phyloP scores from a whole-genome alignment of 2,797 vertebrate species.

The Chromobotia macracanthus region DNA sequence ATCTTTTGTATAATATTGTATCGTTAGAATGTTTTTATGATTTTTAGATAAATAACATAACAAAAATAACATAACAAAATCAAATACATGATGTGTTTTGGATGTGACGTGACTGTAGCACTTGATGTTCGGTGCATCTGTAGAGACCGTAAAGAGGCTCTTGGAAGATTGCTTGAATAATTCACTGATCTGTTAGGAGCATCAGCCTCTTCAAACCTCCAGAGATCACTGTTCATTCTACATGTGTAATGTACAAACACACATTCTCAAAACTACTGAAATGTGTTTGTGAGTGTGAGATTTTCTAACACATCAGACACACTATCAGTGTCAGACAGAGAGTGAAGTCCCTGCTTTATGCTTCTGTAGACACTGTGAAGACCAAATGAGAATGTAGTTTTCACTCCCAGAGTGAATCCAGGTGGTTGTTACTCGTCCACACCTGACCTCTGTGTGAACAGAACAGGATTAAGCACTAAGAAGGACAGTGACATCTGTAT shows the following conservation, averaged over 20 bases:
- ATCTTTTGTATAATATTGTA: no score
- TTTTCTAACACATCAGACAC: background rate
- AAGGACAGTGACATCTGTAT: no score
- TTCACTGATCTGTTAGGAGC: slow-evolving; percentile 35
- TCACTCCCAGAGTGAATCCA: no score
- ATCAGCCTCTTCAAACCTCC: slow-evolving; percentile 18
- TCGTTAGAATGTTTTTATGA: no score
- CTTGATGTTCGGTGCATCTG: background rate
- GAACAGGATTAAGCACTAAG: no score
- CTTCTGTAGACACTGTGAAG: background rate
- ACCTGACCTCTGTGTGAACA: no score
- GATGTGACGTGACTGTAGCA: background rate
- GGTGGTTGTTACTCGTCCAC: no score
- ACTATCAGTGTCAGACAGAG: background rate
- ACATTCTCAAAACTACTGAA: background rate
- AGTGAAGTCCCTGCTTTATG: background rate
- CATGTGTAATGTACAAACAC: background rate
- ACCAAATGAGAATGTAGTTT: no score
- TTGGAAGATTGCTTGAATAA: slow-evolving; percentile 38
- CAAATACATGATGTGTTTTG: background rate
- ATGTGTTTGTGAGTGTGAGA: background rate
- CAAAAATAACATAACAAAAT: background rate
- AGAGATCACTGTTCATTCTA: slow-evolving; percentile 5
- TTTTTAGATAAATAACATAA: no score
- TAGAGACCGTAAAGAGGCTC: background rate